Conservation (phyloP, 2,113 vertebrate species). For the Chamaea fasciata region DNA sequence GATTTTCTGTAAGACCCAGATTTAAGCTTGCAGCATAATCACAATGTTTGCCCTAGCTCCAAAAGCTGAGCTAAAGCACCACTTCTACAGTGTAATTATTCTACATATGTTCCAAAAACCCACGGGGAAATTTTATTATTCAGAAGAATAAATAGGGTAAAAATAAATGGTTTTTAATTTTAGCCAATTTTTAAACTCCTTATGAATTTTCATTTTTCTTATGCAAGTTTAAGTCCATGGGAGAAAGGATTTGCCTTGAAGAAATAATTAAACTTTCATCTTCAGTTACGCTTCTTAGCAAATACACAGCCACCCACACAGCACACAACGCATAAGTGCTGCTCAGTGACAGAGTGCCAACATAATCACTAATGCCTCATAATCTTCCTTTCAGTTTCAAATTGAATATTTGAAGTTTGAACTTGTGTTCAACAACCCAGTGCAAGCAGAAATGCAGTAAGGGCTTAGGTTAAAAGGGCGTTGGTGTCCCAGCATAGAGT, state of each 20-base stretch:
- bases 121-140: conserved; percentile 15
- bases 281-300: conserved; percentile 56
- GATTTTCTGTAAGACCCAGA: conserved; percentile 62
- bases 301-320: conserved; percentile 38
- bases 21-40: conserved; percentile 56
- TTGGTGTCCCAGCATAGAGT: not conserved
- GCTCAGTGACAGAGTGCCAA: conserved; percentile 25
- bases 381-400: conserved; percentile 14
- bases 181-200: conserved; percentile 53
- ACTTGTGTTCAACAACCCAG: not conserved
- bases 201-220: conserved; percentile 66
- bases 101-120: conserved; percentile 33
- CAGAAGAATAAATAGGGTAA: conserved; percentile 26
- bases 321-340: not conserved
- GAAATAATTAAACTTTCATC: conserved; percentile 68
- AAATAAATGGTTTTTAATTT: conserved; percentile 65
- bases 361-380: not conserved
- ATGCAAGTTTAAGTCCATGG: conserved; percentile 31
- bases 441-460: not conserved
- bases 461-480: not conserved
- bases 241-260: conserved; percentile 53
- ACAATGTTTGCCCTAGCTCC: conserved; percentile 36
- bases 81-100: conserved; percentile 37
- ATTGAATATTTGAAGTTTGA: not conserved
- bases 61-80: not conserved